Evolutionary conservation across 2,888 invertebrate genomes (phyloP), one percentile per base, ranked within the genome.

Genomic region (Ptychoptera contaminata): DNA sequence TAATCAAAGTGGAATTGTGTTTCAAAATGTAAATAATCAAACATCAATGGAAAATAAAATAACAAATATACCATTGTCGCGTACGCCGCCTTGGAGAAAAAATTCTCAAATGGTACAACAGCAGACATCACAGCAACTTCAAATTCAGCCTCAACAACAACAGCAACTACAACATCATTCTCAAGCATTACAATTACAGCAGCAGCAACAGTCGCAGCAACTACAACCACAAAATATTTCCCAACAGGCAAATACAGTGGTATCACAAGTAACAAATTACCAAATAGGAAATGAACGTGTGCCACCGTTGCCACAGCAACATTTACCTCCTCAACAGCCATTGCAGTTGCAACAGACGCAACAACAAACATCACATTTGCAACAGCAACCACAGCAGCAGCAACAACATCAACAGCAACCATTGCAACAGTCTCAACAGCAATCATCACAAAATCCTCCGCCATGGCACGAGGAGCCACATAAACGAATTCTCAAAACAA

Each of bases 31-130:
- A n/a, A 6, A 16, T 8, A 31, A 35, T 35, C 29, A 29, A 44
- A 12, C 8, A 31, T 8, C 10, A 37, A n/a, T 10, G 12, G 48
- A 45, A 37, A 47, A 35, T 43, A 45, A 43, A 41, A 16, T 45
- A n/a, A 40, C 40, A 30, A 47, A 43, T 43, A 12, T 46, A 7
- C 53, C 51, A 30, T 43, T 56, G 2, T 54, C 55, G 9, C 53
- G 54, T 39, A 55, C 54, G 8, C 55, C 56, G 32, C 56, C 56
- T 15, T 56, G 56, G 56, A 49, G 55, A n/a, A 54, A 53, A 43
- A 51, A 50, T 45, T 50, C 50, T 23, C 46, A 47, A 31, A 23
- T 49, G 30, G 43, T 48, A 32, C 47, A 45, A n/a, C 47, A 47
- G 16, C 45, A 40, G 37, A 29, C 23, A 23, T 23, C 31, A 9